Evolutionary conservation across 2,797 vertebrate species (phyloP), one percentile per base, ranked within the genome.

Genomic region (Sciaenops ocellatus): DNA sequence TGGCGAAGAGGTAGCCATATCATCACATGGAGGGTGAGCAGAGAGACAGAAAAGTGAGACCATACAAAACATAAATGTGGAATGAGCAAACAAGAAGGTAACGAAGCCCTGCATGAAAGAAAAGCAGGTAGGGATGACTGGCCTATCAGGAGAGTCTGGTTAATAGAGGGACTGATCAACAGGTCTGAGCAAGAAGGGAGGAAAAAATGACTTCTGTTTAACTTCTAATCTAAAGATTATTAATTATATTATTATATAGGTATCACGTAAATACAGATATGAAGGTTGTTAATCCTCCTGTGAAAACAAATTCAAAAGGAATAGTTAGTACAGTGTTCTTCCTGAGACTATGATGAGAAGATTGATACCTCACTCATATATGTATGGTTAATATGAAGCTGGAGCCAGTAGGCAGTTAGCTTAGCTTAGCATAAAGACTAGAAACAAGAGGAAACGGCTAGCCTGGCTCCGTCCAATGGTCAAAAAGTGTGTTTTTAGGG

Each of bases 1-100:
- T 84, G 88, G 83, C 79, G 63, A 2, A 62, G 72, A 52, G 24
- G 72, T 0, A n/a, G 18, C 28, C 38, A 2, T 24, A 69, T 78
- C 74, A 74, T 67, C 86, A 78, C 60, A 75, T 13, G 41, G 26
- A 30, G 20, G 20, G 34, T 5, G 8, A 22, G 61, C 24, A 66
- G 41, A n/a, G 11, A 55, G 69, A 48, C n/a, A 41, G 38, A 26
- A 65, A 46, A 57, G 63, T 55, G 77, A 26, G 65, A 77, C 8
- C 13, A 46, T 6, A 56, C 41, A 20, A 59, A 38, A 34, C 47
- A 70, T 48, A 12, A 72, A 74, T 51, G 55, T 67, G 46, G 48
- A 68, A 64, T 28, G 47, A 84, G 72, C 7, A 12, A 12, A 20
- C 7, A 42, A 30, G 22, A 55, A 34, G 30, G 22, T 24, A 3